Evolutionary conservation across 2,113 vertebrate species (phyloP).

Genomic region (Protobothrops mucrosquamatus): DNA sequence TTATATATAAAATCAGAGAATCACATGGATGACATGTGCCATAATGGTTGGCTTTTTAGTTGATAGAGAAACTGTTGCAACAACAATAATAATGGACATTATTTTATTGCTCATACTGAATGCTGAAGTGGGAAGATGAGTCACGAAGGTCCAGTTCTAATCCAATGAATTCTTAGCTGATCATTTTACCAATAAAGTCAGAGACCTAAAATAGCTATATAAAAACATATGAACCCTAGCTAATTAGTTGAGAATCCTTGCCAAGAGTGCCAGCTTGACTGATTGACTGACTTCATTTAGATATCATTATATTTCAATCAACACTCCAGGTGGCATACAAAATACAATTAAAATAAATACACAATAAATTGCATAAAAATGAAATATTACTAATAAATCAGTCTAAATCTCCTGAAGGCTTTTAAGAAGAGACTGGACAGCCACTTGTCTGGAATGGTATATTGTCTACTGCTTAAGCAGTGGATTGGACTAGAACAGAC

Average conservation of each 20-base stretch:
- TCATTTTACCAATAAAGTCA: neutral
- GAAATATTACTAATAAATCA: neutral
- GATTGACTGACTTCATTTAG: neutral
- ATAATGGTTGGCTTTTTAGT: constrained; percentile 5
- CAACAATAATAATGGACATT: constrained; percentile 5
- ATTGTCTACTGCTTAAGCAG: too few relatives aligned
- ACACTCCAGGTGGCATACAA: neutral
- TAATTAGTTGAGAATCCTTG: neutral
- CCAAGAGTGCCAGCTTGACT: neutral
- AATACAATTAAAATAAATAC: neutral
- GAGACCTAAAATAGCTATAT: neutral
- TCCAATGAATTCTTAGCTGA: constrained; percentile 11
- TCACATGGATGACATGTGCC: neutral
- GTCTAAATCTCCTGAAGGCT: neutral
- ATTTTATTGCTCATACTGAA: constrained; percentile 13
- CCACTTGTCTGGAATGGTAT: neutral
- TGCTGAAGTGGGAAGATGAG: constrained; percentile 4
- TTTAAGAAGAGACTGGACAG: neutral
- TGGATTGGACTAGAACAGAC: too few relatives aligned
- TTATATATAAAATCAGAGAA: constrained; percentile 4
- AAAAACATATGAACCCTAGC: neutral
- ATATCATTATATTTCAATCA: neutral
- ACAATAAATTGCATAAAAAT: neutral
- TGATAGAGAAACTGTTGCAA: neutral
- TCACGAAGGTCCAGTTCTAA: constrained; percentile 33